Evolutionary conservation across 2,113 vertebrate genomes (phyloP).

Genomic region (Albula goreensis): DNA sequence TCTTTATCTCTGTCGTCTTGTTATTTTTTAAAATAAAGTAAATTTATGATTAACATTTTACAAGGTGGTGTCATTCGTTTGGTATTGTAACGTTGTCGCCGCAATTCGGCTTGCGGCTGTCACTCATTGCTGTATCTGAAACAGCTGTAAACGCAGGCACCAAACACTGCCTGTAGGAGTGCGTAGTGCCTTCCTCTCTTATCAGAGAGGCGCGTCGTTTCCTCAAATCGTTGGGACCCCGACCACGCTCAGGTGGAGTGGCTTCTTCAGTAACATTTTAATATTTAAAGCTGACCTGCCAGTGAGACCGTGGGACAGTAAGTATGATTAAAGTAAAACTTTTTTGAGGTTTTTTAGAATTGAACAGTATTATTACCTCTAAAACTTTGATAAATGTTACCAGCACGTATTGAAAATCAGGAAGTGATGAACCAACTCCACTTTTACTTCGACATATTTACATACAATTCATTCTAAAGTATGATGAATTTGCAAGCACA

Average conservation of each 20-base stretch:
- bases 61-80: neutral
- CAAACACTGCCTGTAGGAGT: neutral
- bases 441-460: neutral
- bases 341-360: neutral
- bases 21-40: conserved; percentile 23
- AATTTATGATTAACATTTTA: conserved; percentile 1
- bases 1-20: neutral
- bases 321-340: neutral
- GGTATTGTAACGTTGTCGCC: neutral
- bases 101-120: neutral
- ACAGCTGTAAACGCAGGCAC: too few species aligned
- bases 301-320: neutral
- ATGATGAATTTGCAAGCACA: neutral
- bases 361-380: neutral
- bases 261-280: neutral
- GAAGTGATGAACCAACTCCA: neutral
- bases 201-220: conserved; percentile 7
- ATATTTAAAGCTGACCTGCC: neutral
- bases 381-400: neutral
- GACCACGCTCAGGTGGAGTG: neutral
- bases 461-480: neutral
- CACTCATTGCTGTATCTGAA: neutral
- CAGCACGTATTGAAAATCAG: neutral
- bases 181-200: neutral
- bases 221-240: neutral